phyloP scores from a whole-genome alignment of 2,797 vertebrate species.

The Xenops minutus region DNA sequence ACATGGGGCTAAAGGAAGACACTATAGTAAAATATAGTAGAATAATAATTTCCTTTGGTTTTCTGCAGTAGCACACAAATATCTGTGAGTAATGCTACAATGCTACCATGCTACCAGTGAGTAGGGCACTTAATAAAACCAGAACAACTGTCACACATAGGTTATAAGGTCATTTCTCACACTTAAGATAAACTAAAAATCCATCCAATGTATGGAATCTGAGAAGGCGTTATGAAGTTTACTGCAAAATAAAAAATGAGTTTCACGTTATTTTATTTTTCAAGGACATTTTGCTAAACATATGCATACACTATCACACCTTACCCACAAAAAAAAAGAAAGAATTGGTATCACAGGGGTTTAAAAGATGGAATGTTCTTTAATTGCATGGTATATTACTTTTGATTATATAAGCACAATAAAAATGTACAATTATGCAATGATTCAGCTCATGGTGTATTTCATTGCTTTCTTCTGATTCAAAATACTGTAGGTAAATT shows the following conservation, averaged over 20 bases:
- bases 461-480: neutral
- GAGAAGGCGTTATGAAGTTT: slow-evolving; percentile 67
- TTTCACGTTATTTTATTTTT: slow-evolving; percentile 72
- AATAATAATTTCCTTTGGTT: slow-evolving; percentile 71
- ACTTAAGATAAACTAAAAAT: slow-evolving; percentile 74
- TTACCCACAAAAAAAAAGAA: neutral
- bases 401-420: neutral
- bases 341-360: neutral
- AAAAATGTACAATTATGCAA: neutral
- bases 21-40: slow-evolving; percentile 60
- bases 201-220: slow-evolving; percentile 62
- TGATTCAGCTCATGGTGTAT: neutral
- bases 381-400: slow-evolving; percentile 14
- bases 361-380: slow-evolving; percentile 30
- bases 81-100: slow-evolving; percentile 72
- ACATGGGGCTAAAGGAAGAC: slow-evolving; percentile 45
- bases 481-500: neutral
- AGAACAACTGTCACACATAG: slow-evolving; percentile 74
- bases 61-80: slow-evolving; percentile 60
- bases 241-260: slow-evolving; percentile 73
- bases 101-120: slow-evolving; percentile 53
- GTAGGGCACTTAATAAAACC: slow-evolving; percentile 76
- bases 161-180: slow-evolving; percentile 80
- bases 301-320: slow-evolving; percentile 23
- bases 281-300: slow-evolving; percentile 73